Percentiles rank a stretch among this genome's conserved stretches.
phyloP scores from a whole-genome alignment of 2,888 invertebrate species.

The Ptychoptera albimana region DNA sequence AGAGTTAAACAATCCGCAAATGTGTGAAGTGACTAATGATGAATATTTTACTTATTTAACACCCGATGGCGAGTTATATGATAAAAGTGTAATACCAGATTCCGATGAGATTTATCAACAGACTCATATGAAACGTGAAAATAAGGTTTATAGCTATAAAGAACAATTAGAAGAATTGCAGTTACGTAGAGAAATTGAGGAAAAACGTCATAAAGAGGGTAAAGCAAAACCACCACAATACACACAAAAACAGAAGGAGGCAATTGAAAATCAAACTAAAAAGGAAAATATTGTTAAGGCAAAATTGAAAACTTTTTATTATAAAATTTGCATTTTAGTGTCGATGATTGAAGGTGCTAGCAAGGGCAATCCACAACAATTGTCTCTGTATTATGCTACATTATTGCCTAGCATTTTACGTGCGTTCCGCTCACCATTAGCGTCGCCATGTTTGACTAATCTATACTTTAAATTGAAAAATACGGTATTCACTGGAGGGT shows the following conservation, averaged over 20 bases:
- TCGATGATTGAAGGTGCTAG: slow-evolving; percentile 24
- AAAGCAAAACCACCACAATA: slow-evolving; percentile 56
- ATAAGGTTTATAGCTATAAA: slow-evolving; percentile 90
- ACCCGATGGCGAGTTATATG: slow-evolving; percentile 80
- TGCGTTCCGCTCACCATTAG: slow-evolving; percentile 57
- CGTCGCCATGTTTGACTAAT: slow-evolving; percentile 48
- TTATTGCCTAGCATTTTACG: slow-evolving; percentile 21
- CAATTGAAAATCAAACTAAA: slow-evolving; percentile 66
- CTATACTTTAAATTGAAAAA: slow-evolving; percentile 44
- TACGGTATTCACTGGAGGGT: slow-evolving; percentile 34
- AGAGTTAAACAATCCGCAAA: slow-evolving; percentile 45
- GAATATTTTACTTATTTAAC: slow-evolving; percentile 69
- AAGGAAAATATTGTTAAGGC: slow-evolving; percentile 69
- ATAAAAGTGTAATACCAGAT: slow-evolving; percentile 61
- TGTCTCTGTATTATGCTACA: slow-evolving; percentile 22
- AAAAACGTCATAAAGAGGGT: slow-evolving; percentile 66
- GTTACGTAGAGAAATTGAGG: slow-evolving; percentile 80
- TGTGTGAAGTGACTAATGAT: slow-evolving; percentile 57
- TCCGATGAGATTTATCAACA: slow-evolving; percentile 23
- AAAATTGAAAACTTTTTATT: slow-evolving; percentile 42
- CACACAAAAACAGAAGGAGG: slow-evolving; percentile 84
- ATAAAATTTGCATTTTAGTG: slow-evolving; percentile 20
- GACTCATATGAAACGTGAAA: slow-evolving; percentile 73
- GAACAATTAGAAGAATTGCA: slow-evolving; percentile 93
- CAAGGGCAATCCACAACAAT: slow-evolving; percentile 21